Base-by-base conservation (phyloP, 2,888 invertebrate genomes). In the Lysandra bellargus region DNA sequence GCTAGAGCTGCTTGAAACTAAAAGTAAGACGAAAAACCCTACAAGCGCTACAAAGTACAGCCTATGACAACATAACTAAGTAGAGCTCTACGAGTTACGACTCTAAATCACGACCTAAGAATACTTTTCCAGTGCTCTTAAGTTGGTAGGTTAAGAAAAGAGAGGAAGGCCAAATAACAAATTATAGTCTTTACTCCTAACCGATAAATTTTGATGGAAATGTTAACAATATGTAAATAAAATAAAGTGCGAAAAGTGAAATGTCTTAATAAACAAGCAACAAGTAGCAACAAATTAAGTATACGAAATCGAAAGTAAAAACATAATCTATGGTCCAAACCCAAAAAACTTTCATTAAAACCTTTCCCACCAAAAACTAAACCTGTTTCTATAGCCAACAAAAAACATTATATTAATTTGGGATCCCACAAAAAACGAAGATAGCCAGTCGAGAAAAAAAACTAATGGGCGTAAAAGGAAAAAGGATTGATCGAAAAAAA, bases 361-460 rank as follows among this genome's bases (percentile, higher is more conserved):
- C 86, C 87, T 89, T 93, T 92, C 93, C 91, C 93, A 92, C 90
- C 87, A 85, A 84, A 82, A 80, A 83, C 84, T 69, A 86, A 92
- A 93, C 93, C 90, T 84, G 93, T 92, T 91, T 81, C 82, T 88
- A 91, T 91, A 89, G 84, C 90, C 84, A 85, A 84, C 82, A 91
- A 92, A 92, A 92, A 92, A 90, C 89, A 89, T 90, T 89, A 92
- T 93, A 93, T 94, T 94, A 94, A 94, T 94, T 94, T 93, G 94
- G 93, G 92, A 90, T 91, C 88, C 89, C 92, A 93, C 91, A 93
- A 94, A 94, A 94, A 94, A 92, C 89, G 90, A 91, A 87, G 91
- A 92, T 90, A 86, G 90, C 88, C 88, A 84, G 85, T 88, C 88
- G 89, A 89, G 85, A 86, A 92, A 94, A 94, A 93, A 94, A 93